These are phyloP conservation scores for Sternotherus odoratus DNA, from an alignment of 2,797 vertebrate genomes.

Conservation along the genomic window DNA sequence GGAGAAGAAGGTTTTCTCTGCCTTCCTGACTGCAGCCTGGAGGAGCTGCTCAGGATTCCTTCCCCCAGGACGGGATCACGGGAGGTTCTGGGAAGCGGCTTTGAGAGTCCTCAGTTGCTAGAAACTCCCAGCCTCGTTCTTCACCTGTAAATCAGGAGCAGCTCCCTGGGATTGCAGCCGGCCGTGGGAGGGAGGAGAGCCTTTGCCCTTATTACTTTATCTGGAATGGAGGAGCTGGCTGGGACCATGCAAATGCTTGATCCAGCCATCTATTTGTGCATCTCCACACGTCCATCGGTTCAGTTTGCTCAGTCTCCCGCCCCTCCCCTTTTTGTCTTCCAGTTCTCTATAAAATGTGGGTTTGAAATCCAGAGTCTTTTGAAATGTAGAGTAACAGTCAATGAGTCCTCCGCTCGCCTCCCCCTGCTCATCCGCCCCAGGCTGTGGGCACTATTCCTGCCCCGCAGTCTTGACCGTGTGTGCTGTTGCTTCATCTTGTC, in stretches of 20 bases:
- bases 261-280: background rate
- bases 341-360: background rate
- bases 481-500: background rate
- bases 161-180: background rate
- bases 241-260: background rate
- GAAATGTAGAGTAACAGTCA: background rate
- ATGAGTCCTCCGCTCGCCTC: no score
- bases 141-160: background rate
- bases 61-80: background rate
- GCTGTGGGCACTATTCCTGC: background rate
- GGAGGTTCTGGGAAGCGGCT: background rate
- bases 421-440: rapidly evolving
- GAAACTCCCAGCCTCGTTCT: background rate
- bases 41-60: background rate
- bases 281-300: background rate
- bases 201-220: no score
- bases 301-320: background rate
- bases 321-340: background rate
- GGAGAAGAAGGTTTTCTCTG: background rate
- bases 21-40: background rate
- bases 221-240: background rate
- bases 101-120: background rate
- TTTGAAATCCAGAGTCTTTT: background rate
- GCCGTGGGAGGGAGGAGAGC: background rate
- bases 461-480: background rate